Base-by-base conservation (phyloP, 2,888 invertebrate species). In the Homarus gammarus region DNA sequence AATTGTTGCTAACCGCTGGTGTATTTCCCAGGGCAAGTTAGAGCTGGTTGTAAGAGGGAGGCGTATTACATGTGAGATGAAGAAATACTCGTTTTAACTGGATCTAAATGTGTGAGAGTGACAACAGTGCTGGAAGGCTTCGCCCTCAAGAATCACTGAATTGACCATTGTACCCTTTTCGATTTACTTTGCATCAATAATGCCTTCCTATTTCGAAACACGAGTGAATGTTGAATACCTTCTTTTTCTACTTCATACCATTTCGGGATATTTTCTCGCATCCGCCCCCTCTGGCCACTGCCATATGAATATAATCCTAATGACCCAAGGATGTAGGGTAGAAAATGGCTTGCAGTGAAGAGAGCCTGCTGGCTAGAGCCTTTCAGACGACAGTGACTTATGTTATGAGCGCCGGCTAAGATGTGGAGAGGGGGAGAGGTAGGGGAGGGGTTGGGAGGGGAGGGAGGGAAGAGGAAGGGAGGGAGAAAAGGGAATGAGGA, bases 381-480 rank as follows among this genome's bases (percentile, higher is more conserved):
- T 86, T 78, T 86, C 86, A 86, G 78, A 38, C 78, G 86, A 86
- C 86, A 86, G 68, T 86, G 86, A 86, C 86, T 86, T 86, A 86
- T 86, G 86, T 86, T 86, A 86, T 77, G 86, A 86, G 86, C 44
- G n/a, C 44, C 36, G 70, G 86, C 78, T 85, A 44, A 36, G n/a
- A 40, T 44, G 44, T 18, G 44, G 44, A 68, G 40, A 75, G 40
- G 31, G 6, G 2, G 18, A 31, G 18, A 40, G 64, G 64, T 2
- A 56, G 18, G n/a, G 8, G 36, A n/a, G 2, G 61, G 18, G 15
- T 12, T 0, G 10, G 51, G 33, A 2, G 33, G 40, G 44, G 38
- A 44, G n/a, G 44, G 40, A n/a, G 44, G 27, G 33, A 18, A n/a
- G 64, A 22, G 36, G 10, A n/a, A 2, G 33, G 22, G 8, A 38